Conservation (phyloP, 2,888 invertebrate species). For the Anagyrus pseudococci region DNA sequence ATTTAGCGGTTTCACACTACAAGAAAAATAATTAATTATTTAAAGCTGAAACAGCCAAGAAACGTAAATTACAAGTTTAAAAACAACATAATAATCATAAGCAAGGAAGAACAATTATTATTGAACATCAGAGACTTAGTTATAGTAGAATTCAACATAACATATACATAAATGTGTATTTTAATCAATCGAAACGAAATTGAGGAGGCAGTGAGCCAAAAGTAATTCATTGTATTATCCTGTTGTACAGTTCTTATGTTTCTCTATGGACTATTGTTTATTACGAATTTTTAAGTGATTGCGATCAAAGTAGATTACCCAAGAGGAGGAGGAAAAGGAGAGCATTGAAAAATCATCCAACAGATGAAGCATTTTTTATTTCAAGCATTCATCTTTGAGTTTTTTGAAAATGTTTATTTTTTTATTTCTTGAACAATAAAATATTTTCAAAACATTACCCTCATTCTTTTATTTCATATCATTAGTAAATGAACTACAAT, state of each 20-base stretch:
- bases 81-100: conserved; percentile 10
- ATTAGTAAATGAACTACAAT: too few species aligned
- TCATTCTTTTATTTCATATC: conserved; percentile 32
- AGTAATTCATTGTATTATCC: conserved; percentile 16
- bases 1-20: too few species aligned
- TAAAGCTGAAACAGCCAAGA: too few species aligned
- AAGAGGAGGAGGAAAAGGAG: conserved; percentile 19
- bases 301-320: conserved; percentile 14
- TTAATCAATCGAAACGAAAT: conserved; percentile 20
- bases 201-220: conserved; percentile 16
- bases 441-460: conserved; percentile 23
- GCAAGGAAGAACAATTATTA: conserved; percentile 18
- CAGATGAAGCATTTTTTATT: conserved; percentile 29
- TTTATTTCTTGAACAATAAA: conserved; percentile 36
- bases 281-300: conserved; percentile 21
- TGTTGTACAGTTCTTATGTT: conserved; percentile 23
- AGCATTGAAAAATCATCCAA: conserved; percentile 12
- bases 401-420: conserved; percentile 33
- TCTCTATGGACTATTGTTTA: conserved; percentile 14
- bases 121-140: conserved; percentile 1
- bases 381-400: conserved; percentile 12
- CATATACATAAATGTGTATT: conserved; percentile 1
- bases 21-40: too few species aligned
- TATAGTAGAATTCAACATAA: conserved; percentile 1
- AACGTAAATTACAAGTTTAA: too few species aligned